Evolutionary conservation across 2,113 vertebrate genomes (phyloP).

Genomic region (Pelvicachromis taeniatus): DNA sequence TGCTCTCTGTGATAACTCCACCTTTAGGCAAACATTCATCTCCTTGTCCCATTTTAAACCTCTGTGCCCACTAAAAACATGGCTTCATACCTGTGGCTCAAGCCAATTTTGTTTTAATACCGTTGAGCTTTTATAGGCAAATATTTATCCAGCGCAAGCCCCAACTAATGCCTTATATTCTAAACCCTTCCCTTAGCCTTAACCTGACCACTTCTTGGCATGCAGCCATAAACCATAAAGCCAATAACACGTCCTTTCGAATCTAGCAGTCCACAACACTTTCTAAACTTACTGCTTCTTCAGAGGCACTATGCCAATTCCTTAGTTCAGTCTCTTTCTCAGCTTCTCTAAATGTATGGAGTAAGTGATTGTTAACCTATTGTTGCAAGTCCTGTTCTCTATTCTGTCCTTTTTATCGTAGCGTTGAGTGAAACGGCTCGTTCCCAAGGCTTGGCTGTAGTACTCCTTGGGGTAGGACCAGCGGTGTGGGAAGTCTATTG

Average conservation of each 20-base stretch:
- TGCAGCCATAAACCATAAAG: not conserved
- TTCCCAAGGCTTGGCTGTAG: slow-evolving; percentile 41
- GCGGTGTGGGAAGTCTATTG: slow-evolving; percentile 66
- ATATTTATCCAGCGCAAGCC: not conserved
- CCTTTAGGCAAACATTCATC: not conserved
- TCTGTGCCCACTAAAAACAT: not conserved
- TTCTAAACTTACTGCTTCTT: not conserved
- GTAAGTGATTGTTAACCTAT: slow-evolving; percentile 71
- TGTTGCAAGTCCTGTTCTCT: slow-evolving; percentile 62
- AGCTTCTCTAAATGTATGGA: slow-evolving; percentile 35
- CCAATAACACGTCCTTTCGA: not conserved
- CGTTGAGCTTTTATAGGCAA: not conserved
- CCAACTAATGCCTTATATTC: not conserved
- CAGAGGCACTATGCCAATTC: not conserved
- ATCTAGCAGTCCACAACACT: not conserved
- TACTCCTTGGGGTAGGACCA: slow-evolving; percentile 58
- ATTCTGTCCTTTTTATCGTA: slow-evolving; percentile 65
- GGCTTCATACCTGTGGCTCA: not conserved
- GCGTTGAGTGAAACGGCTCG: slow-evolving; percentile 38
- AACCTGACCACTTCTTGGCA: not conserved
- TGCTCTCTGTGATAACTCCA: slow-evolving; percentile 11
- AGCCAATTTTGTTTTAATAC: not conserved
- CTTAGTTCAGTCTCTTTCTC: not conserved
- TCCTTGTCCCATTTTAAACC: not conserved
- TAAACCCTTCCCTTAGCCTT: not conserved